Conservation (phyloP, 2,113 vertebrate genomes). For the Hucho hucho region DNA sequence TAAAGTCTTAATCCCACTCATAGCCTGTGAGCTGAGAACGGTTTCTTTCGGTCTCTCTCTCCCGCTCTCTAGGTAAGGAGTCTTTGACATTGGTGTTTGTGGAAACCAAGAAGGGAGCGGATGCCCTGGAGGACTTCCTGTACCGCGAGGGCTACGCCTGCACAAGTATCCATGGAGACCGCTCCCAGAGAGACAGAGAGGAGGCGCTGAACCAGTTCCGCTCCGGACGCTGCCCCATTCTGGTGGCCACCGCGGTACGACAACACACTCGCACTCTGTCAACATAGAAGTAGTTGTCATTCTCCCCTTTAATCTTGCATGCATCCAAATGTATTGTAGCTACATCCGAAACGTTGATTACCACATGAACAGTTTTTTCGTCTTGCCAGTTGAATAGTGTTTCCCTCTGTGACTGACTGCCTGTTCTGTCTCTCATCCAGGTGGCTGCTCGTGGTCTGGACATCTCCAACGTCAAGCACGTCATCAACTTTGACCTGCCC, state of each 20-base stretch:
- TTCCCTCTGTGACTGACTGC: not conserved
- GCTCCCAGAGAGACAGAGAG: slow-evolving; percentile 94
- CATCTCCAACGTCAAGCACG: slow-evolving; percentile 96
- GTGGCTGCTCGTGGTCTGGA: slow-evolving; percentile 97
- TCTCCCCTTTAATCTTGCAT: too few species aligned
- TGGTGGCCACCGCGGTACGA: slow-evolving; percentile 97
- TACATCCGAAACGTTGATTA: too few species aligned
- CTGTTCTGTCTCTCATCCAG: slow-evolving; percentile 56
- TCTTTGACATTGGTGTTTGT: slow-evolving; percentile 96
- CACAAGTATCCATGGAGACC: slow-evolving; percentile 97
- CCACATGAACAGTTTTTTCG: too few species aligned
- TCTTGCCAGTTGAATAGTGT: too few species aligned
- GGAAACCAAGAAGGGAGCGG: slow-evolving; percentile 98
- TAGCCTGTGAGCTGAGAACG: not conserved
- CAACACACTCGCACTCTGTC: not conserved
- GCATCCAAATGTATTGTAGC: too few species aligned
- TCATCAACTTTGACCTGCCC: slow-evolving; percentile 97
- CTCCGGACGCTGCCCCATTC: slow-evolving; percentile 93
- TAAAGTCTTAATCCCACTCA: not conserved
- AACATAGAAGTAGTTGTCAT: not conserved
- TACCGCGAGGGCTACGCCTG: slow-evolving; percentile 95
- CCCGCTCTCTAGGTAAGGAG: slow-evolving; percentile 81
- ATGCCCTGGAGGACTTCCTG: slow-evolving; percentile 93
- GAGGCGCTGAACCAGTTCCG: slow-evolving; percentile 96
- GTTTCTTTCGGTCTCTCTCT: not conserved